Evolutionary conservation across 2,888 invertebrate genomes (phyloP), one percentile per base, ranked within the genome.

Genomic region (Strigamia crassipes): DNA sequence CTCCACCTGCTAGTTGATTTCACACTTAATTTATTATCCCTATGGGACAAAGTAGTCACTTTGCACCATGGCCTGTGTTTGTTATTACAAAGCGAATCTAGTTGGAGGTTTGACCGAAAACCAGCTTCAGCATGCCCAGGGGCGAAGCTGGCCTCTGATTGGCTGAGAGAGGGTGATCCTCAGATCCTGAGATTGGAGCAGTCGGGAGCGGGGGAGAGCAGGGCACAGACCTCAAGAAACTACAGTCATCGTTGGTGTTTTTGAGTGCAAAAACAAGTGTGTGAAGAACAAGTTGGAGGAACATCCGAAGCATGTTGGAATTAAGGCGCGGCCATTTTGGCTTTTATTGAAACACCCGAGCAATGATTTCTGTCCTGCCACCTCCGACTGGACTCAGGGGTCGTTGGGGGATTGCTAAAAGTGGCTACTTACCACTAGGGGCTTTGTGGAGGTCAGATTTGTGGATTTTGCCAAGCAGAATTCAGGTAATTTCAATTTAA

Each of bases 11-110:
- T 51, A 18, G 51, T 13, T 51, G n/a, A 51, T 66, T 66, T 66
- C 61, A 66, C 61, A 66, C 61, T 23, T 66, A 66, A 66, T 66
- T 66, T 66, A 66, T 66, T 66, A 66, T 66, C 61, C 21, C 61
- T 38, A 23, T 18, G 12, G 61, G 18, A 66, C 61, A 66, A 66
- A 66, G 23, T 23, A 66, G n/a, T 23, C 61, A 66, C 61, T 23
- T 66, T 66, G 23, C 61, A n/a, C n/a, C 61, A 21, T 18, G 21
- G 18, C 6, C 15, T 51, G 51, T 51, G 38, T 38, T 38, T 38
- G 38, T 38, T 38, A 38, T 38, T 38, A 9, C 38, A 38, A 38
- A 38, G 38, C 38, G 38, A 38, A 38, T 38, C 38, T 38, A 66
- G 21, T 66, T 66, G 21, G 21, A n/a, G 61, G 21, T 18, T 21